Evolutionary conservation across 2,113 vertebrate species (phyloP), one percentile per base, ranked within the genome.

Genomic region (Sinocyclocheilus maitianheensis): DNA sequence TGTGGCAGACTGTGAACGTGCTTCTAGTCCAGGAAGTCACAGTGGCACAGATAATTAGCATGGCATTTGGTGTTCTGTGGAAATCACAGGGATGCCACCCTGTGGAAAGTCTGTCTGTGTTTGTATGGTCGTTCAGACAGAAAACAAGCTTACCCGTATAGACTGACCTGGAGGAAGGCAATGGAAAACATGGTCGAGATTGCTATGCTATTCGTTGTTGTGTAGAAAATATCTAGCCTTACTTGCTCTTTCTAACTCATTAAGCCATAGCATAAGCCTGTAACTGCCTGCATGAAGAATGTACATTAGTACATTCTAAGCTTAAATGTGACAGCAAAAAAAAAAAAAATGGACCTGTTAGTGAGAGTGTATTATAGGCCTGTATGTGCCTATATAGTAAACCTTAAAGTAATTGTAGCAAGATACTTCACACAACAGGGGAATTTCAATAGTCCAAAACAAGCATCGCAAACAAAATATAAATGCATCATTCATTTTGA

Each of bases 31-130:
- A 81, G 69, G 34, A 76, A 83, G 83, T 79, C 79, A 84, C 12
- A 16, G 69, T 82, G 81, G 55, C 69, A 51, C 76, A 76, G 85
- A 60, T 87, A 87, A 89, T 87, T 72, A 87, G 37, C 69, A 13
- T 37, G 77, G 60, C 80, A 55, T 81, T 84, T 84, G 62, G 24
- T 82, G 76, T 43, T 81, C 71, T 82, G 77, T 63, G 26, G 46
- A 62, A 20, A 72, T 26, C 58, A 40, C 71, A 81, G 69, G 63
- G 81, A 86, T 81, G 77, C 82, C 82, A 84, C 46, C 77, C 46
- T 84, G 77, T 81, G 24, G 34, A 71, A 63, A 77, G 60, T 34
- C 48, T 85, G 62, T 81, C 18, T 11, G 12, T 81, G 78, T 75
- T 71, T 24, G 40, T 83, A 37, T 53, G 22, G 77, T 43, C 9